Conservation (phyloP, 1,140 invertebrate genomes). For the Lordiphosa collinella region DNA sequence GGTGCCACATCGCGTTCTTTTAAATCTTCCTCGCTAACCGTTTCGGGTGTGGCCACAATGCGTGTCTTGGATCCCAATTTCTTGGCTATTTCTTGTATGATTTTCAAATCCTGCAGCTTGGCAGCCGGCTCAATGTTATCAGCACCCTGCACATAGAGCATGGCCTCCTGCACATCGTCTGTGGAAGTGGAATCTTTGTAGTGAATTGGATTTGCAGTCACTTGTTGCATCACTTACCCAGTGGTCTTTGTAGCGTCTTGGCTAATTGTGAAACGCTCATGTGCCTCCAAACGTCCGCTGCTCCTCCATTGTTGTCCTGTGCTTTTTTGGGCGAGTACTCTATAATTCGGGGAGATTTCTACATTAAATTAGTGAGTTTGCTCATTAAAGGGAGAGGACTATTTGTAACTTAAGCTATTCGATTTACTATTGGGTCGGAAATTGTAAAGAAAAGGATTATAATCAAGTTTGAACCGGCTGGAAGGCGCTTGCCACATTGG, state of each 20-base stretch:
- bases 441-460: too few relatives aligned
- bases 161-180: conserved; percentile 86
- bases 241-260: conserved; percentile 80
- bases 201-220: too few relatives aligned
- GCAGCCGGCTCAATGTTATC: conserved; percentile 79
- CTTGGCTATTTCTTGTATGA: conserved; percentile 84
- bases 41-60: conserved; percentile 81
- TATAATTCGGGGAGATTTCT: conserved; percentile 81
- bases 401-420: conserved; percentile 15
- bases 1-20: conserved; percentile 80
- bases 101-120: conserved; percentile 81
- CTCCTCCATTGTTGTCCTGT: conserved; percentile 59
- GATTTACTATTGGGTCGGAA: too few relatives aligned
- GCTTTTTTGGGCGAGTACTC: conserved; percentile 81
- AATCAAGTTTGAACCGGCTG: too few relatives aligned
- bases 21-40: conserved; percentile 47
- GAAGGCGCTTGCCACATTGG: too few relatives aligned
- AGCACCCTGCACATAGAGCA: conserved; percentile 84
- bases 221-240: conserved; percentile 36
- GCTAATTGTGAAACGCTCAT: conserved; percentile 89
- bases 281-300: conserved; percentile 86
- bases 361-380: conserved; percentile 54
- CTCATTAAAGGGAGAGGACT: not conserved
- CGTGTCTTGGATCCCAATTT: conserved; percentile 83
- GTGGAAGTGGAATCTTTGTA: not conserved